Evolutionary conservation across 2,797 vertebrate species (phyloP).

Genomic region (Tangara arthus): DNA sequence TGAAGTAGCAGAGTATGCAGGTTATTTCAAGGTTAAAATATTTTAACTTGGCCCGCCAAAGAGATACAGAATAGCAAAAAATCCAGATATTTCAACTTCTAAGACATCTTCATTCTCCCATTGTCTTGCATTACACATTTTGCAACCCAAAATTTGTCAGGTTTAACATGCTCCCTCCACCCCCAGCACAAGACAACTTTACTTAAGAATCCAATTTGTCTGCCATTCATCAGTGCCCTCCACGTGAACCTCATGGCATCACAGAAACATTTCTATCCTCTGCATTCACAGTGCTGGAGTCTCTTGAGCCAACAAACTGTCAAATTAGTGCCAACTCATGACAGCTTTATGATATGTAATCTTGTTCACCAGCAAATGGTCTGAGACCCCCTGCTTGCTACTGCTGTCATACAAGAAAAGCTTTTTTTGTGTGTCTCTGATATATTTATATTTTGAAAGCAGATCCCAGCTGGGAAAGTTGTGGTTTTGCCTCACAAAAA

Average conservation of each 20-base stretch:
- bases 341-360: constrained; percentile 73
- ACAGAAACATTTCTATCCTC: constrained; percentile 49
- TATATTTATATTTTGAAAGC: constrained; percentile 52
- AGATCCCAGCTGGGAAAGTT: constrained; percentile 49
- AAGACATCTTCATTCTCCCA: not conserved
- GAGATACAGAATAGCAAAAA: not conserved
- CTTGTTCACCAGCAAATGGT: constrained; percentile 66
- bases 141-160: not conserved
- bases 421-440: constrained; percentile 26
- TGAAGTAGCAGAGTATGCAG: not conserved
- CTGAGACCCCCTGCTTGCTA: constrained; percentile 60
- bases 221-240: constrained; percentile 59
- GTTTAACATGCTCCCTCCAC: not conserved
- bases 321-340: constrained; percentile 67
- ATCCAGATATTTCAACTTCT: not conserved
- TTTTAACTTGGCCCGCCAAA: not conserved
- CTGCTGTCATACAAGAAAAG: constrained; percentile 54
- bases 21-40: not conserved
- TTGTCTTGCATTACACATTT: not conserved
- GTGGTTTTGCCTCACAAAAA: not conserved
- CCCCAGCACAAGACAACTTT: constrained; percentile 20
- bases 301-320: constrained; percentile 67
- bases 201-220: constrained; percentile 50
- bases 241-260: constrained; percentile 32
- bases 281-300: constrained; percentile 26